A percentile compares a stretch with the other conserved stretches of the same genome.
Conservation (phyloP, 2,797 vertebrate species). For the Macropodus opercularis region DNA sequence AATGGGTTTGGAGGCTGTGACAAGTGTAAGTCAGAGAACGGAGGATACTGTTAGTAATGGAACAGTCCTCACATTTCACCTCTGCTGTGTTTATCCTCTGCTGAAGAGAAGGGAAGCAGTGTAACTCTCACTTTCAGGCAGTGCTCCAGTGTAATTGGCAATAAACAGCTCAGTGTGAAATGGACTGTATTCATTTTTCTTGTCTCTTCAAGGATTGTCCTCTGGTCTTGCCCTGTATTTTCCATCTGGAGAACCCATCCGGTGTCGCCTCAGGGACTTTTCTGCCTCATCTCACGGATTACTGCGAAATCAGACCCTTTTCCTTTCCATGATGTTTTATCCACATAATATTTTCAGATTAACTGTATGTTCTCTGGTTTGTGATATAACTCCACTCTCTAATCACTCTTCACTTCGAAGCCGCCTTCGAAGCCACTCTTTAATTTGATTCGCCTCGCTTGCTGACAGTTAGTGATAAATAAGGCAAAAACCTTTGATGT, state of each 20-base stretch:
- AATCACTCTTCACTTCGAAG: too few species aligned
- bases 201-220: slow-evolving; percentile 40
- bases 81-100: slow-evolving; percentile 49
- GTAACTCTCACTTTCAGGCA: slow-evolving; percentile 52
- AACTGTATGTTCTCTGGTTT: too few species aligned
- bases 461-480: slow-evolving; percentile 9
- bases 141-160: slow-evolving; percentile 73
- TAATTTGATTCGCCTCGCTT: too few species aligned
- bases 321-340: slow-evolving; percentile 14
- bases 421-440: too few species aligned
- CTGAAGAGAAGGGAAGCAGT: slow-evolving; percentile 52
- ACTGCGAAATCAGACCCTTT: slow-evolving; percentile 22
- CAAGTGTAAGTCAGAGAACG: neutral
- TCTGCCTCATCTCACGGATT: slow-evolving; percentile 49
- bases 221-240: slow-evolving; percentile 36
- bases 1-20: slow-evolving; percentile 6
- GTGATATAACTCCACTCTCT: too few species aligned
- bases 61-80: slow-evolving; percentile 36
- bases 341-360: neutral
- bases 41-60: slow-evolving; percentile 15
- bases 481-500: neutral
- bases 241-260: slow-evolving; percentile 46
- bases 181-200: slow-evolving; percentile 59
- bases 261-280: slow-evolving; percentile 38
- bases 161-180: slow-evolving; percentile 66